These are phyloP conservation scores for Maniola hyperantus DNA, from an alignment of 2,888 invertebrate species.

Conservation along the genomic window DNA sequence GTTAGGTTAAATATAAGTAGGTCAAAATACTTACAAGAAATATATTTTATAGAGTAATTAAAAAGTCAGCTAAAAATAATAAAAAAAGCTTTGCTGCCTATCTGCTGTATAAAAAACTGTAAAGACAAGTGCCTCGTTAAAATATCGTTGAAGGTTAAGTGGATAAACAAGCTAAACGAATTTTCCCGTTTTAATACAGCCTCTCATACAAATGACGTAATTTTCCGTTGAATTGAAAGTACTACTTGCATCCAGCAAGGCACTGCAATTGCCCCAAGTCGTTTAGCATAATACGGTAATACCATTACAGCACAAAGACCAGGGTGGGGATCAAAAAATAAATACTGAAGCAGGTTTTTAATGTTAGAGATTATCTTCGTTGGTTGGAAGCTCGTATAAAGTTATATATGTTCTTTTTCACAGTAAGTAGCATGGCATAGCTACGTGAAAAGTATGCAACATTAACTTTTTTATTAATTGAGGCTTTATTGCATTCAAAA, in stretches of 20 bases:
- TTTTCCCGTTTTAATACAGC: constrained; percentile 54
- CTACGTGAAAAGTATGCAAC: constrained; percentile 2
- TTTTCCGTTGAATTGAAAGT: constrained; percentile 66
- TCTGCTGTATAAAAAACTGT: constrained; percentile 34
- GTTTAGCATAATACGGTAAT: constrained; percentile 78
- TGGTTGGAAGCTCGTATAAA: constrained; percentile 5
- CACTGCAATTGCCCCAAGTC: constrained; percentile 67
- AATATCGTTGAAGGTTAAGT: constrained; percentile 42
- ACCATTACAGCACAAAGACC: constrained; percentile 63
- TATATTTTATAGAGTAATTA: neutral
- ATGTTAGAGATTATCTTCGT: constrained; percentile 24
- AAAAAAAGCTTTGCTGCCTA: constrained; percentile 23
- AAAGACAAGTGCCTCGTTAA: constrained; percentile 38
- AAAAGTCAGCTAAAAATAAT: constrained; percentile 8
- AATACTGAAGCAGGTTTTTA: constrained; percentile 30
- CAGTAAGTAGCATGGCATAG: neutral
- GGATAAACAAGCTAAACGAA: constrained; percentile 44
- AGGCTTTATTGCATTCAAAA: neutral
- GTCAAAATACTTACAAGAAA: neutral
- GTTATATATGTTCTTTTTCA: neutral
- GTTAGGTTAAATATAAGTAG: neutral
- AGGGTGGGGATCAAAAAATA: constrained; percentile 36
- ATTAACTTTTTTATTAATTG: neutral
- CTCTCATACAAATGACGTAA: constrained; percentile 55
- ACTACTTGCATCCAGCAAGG: constrained; percentile 56